Conservation (phyloP, 35 echinoderm and acorn worm genomes). For the Heliocidaris tuberculata region DNA sequence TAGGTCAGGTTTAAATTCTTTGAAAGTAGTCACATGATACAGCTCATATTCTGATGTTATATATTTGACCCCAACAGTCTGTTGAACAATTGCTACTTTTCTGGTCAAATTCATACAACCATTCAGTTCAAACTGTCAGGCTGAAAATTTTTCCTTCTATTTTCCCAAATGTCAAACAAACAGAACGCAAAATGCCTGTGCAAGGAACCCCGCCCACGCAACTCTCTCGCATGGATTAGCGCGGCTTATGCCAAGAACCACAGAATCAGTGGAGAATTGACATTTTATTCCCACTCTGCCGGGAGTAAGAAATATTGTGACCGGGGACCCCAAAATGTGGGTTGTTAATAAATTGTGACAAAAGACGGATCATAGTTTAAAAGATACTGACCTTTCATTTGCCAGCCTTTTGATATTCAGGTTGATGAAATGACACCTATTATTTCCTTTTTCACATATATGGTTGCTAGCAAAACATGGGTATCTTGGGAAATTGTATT, state of each 20-base stretch:
- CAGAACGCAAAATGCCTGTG: background rate
- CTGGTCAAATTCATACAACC: background rate
- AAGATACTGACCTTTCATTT: background rate
- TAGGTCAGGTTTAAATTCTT: no score
- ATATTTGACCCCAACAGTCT: background rate
- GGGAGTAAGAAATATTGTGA: background rate
- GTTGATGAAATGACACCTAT: background rate
- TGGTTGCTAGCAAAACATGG: background rate
- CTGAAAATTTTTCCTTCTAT: background rate
- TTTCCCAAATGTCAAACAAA: background rate
- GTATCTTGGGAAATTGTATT: background rate
- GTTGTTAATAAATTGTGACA: conserved; percentile 20
- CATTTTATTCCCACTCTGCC: background rate
- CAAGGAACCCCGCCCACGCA: background rate
- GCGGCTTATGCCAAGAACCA: background rate
- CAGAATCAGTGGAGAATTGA: conserved; percentile 15
- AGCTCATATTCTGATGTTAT: no score
- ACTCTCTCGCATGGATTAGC: conserved; percentile 27
- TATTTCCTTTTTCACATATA: background rate
- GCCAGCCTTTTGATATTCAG: background rate
- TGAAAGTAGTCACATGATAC: no score
- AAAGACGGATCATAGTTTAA: background rate
- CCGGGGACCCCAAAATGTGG: background rate
- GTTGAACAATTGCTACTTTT: background rate
- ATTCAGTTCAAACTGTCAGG: background rate